phyloP scores from a whole-genome alignment of 1,140 invertebrate species.

The Drosophila persimilis region DNA sequence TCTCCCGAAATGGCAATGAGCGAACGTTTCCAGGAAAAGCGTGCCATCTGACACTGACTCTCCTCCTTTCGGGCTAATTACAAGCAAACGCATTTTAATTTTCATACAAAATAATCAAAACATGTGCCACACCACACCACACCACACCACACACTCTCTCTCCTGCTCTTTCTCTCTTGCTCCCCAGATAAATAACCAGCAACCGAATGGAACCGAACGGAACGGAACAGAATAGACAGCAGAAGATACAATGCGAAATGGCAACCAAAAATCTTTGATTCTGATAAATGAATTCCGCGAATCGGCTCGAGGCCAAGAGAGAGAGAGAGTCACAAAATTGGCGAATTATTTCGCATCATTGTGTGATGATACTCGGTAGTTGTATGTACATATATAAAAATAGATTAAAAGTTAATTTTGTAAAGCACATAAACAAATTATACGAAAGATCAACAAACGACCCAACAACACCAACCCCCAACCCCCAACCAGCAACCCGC shows the following conservation, averaged over 20 bases:
- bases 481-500: constrained; percentile 5
- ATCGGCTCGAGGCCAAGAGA: constrained; percentile 41
- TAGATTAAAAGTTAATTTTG: constrained; percentile 49
- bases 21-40: constrained; percentile 70
- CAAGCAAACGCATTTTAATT: constrained; percentile 81
- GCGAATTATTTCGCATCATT: constrained; percentile 30
- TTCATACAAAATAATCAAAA: constrained; percentile 78
- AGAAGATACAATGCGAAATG: constrained; percentile 61
- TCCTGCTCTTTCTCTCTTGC: constrained; percentile 16
- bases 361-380: constrained; percentile 9
- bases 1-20: constrained; percentile 71
- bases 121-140: constrained; percentile 60
- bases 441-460: constrained; percentile 57
- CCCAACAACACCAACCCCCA: constrained; percentile 16
- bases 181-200: constrained; percentile 24
- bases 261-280: constrained; percentile 62
- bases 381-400: constrained; percentile 16
- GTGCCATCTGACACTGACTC: constrained; percentile 37
- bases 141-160: constrained; percentile 7
- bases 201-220: too few relatives aligned
- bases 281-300: constrained; percentile 77
- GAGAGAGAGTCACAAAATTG: constrained; percentile 20
- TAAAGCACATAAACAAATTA: constrained; percentile 54
- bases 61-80: constrained; percentile 49
- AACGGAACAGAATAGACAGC: neutral